Evolutionary conservation across 2,888 invertebrate genomes (phyloP).

Genomic region (Drosophila tripunctata): DNA sequence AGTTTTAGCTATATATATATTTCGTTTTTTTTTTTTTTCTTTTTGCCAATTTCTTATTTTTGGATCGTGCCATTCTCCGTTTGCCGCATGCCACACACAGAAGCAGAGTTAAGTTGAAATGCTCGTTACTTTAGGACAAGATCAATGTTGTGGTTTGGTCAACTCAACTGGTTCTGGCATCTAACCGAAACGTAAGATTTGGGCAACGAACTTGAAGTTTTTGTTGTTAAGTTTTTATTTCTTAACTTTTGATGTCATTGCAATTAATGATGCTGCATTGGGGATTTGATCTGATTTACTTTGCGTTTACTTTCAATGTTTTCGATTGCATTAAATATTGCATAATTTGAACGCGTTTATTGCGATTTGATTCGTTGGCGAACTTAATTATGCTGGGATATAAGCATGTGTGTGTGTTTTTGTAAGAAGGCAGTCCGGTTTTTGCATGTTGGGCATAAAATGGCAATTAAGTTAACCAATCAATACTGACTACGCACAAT

Average conservation of each 20-base stretch:
- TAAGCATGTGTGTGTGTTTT: slow-evolving; percentile 9
- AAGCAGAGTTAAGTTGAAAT: slow-evolving; percentile 15
- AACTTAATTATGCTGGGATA: slow-evolving; percentile 23
- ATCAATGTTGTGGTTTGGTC: slow-evolving; percentile 72
- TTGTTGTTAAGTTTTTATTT: background rate
- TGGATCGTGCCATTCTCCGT: slow-evolving; percentile 75
- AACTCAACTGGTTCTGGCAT: slow-evolving; percentile 67
- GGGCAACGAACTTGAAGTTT: slow-evolving; percentile 69
- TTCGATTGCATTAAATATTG: slow-evolving; percentile 44
- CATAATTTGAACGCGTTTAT: slow-evolving; percentile 45
- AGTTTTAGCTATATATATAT: too few species aligned
- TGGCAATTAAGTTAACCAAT: slow-evolving; percentile 2
- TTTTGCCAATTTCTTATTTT: slow-evolving; percentile 52
- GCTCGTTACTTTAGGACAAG: slow-evolving; percentile 69
- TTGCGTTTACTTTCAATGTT: slow-evolving; percentile 21
- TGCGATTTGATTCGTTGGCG: slow-evolving; percentile 13
- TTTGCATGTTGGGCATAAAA: too few species aligned
- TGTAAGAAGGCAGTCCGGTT: slow-evolving; percentile 22
- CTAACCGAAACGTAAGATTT: slow-evolving; percentile 60
- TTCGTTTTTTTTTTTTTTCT: slow-evolving; percentile 13
- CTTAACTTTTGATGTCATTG: slow-evolving; percentile 42
- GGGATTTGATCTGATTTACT: slow-evolving; percentile 22
- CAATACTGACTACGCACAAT: background rate
- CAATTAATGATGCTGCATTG: slow-evolving; percentile 47
- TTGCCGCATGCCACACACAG: slow-evolving; percentile 38